Conservation (phyloP, 1,140 invertebrate species). For the Saccostrea cuccullata region DNA sequence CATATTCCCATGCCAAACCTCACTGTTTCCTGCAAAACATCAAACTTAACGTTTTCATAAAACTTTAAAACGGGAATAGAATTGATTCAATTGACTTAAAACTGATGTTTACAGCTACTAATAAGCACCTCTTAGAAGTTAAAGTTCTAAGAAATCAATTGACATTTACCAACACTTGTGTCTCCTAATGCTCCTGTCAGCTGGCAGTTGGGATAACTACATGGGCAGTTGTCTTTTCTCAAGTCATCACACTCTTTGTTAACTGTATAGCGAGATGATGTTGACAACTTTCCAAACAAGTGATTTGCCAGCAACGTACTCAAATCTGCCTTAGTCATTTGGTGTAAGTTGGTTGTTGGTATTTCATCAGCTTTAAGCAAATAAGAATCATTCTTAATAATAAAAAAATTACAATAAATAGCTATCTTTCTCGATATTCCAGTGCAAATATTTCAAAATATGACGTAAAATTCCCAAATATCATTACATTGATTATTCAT, state of each 20-base stretch:
- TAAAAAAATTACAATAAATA: no score
- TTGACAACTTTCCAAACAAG: conserved; percentile 26
- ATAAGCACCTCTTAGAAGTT: no score
- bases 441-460: no score
- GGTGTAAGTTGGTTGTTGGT: not conserved
- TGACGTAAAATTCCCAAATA: no score
- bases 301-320: not conserved
- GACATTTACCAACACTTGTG: not conserved
- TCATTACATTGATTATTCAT: no score
- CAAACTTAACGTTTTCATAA: no score
- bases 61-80: no score
- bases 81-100: no score
- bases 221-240: not conserved
- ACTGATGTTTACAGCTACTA: no score
- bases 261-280: not conserved
- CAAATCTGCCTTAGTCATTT: not conserved
- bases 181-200: conserved; percentile 4
- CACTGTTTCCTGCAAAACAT: conserved; percentile 37
- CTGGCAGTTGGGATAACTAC: not conserved
- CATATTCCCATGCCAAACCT: conserved; percentile 50
- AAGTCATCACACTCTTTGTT: not conserved
- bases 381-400: not conserved
- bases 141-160: no score
- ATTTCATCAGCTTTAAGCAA: not conserved
- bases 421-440: no score